phyloP scores from a whole-genome alignment of 2,797 vertebrate genomes.

The Rhincodon typus region DNA sequence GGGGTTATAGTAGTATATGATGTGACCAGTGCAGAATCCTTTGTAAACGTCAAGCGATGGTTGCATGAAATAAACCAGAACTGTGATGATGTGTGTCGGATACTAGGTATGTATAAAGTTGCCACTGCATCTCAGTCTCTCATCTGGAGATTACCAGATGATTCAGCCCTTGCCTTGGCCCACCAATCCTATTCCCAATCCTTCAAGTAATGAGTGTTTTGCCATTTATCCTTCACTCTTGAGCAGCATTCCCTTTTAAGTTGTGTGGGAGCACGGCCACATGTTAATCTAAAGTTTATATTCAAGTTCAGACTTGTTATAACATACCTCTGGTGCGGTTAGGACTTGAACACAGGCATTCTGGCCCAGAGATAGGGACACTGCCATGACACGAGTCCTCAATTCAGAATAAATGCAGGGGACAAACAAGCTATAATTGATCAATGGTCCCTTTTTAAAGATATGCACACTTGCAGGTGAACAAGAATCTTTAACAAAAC shows the following conservation, averaged over 20 bases:
- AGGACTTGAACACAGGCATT: no score
- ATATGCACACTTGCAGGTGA: not conserved
- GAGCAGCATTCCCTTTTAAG: not conserved
- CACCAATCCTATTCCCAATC: no score
- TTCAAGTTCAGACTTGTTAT: no score
- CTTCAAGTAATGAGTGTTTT: no score
- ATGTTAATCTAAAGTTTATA: not conserved
- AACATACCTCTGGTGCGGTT: no score
- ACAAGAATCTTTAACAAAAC: not conserved
- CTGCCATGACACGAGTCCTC: no score
- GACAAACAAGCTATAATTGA: no score
- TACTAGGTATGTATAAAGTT: slow-evolving; percentile 75
- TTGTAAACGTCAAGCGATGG: slow-evolving; percentile 99
- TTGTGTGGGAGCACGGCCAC: not conserved
- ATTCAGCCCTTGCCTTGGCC: not conserved
- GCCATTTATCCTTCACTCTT: not conserved
- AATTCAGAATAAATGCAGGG: no score
- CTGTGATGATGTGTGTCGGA: slow-evolving; percentile 94
- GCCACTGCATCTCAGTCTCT: not conserved
- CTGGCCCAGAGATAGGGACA: no score
- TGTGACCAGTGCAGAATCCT: slow-evolving; percentile 94
- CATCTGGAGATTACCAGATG: not conserved
- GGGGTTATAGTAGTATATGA: slow-evolving; percentile 98
- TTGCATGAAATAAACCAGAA: slow-evolving; percentile 99
- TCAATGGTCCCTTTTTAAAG: not conserved